Conservation (phyloP, 1,140 invertebrate genomes). For the Eriosoma lanigerum region DNA sequence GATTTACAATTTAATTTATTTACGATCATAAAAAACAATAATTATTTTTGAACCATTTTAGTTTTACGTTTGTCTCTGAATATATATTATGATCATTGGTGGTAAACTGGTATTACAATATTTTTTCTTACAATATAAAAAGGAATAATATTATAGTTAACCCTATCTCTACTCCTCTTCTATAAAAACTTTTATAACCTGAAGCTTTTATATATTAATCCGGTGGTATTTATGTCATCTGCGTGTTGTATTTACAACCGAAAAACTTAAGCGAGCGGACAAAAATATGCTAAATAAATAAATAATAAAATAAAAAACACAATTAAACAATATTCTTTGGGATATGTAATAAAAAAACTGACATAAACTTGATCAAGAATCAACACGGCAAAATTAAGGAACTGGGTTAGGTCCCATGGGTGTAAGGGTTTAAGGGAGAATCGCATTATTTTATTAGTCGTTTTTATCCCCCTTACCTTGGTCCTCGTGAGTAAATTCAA, state of each 20-base stretch:
- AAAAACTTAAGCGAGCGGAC: background rate
- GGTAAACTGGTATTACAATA: slow-evolving; percentile 13
- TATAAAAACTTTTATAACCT: slow-evolving; percentile 9
- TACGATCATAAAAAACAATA: slow-evolving; percentile 8
- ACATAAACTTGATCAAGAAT: too few species aligned
- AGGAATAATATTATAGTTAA: background rate
- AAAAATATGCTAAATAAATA: too few species aligned
- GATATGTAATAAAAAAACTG: slow-evolving; percentile 15
- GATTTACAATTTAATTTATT: background rate
- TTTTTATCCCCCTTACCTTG: too few species aligned
- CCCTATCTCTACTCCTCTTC: background rate
- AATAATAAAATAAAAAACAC: background rate
- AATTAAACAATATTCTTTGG: background rate
- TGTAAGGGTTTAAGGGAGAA: too few species aligned
- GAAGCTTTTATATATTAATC: slow-evolving; percentile 44
- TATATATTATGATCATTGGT: background rate
- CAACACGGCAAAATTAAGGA: too few species aligned
- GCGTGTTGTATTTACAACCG: slow-evolving; percentile 18
- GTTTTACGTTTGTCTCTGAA: slow-evolving; percentile 15
- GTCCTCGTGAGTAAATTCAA: too few species aligned
- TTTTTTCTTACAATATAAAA: slow-evolving; percentile 36
- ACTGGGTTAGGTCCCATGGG: too few species aligned
- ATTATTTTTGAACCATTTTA: background rate
- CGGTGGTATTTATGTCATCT: slow-evolving; percentile 7
- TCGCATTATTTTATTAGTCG: too few species aligned